Evolutionary conservation across 2,888 invertebrate species (phyloP).

Genomic region (Pseudococcus viburni): DNA sequence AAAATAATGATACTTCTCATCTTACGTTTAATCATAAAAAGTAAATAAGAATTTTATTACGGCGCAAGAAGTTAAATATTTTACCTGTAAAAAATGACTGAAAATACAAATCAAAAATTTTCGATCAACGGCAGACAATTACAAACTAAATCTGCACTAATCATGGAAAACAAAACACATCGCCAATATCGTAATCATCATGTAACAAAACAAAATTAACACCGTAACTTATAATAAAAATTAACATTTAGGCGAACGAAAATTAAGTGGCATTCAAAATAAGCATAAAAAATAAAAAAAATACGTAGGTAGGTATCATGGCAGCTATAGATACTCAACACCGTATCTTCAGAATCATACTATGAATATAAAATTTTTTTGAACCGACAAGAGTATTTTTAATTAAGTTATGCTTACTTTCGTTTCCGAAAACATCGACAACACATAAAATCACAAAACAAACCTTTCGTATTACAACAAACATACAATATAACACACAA

Average conservation of each 20-base stretch:
- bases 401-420: background rate
- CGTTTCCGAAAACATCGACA: background rate
- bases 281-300: no score
- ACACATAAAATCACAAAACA: background rate
- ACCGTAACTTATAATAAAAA: background rate
- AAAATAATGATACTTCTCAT: background rate
- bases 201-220: background rate
- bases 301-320: no score
- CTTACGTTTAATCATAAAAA: background rate
- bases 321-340: no score
- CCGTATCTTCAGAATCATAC: background rate
- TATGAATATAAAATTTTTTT: no score
- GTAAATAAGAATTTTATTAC: background rate
- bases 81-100: no score
- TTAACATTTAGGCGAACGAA: background rate
- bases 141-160: no score
- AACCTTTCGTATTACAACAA: background rate
- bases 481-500: background rate
- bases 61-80: no score
- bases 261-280: background rate
- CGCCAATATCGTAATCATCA: no score
- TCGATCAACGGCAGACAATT: no score
- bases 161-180: no score
- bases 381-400: background rate
- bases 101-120: no score